Evolutionary conservation across 2,888 invertebrate genomes (phyloP).

Genomic region (Hoplodrina ambigua): DNA sequence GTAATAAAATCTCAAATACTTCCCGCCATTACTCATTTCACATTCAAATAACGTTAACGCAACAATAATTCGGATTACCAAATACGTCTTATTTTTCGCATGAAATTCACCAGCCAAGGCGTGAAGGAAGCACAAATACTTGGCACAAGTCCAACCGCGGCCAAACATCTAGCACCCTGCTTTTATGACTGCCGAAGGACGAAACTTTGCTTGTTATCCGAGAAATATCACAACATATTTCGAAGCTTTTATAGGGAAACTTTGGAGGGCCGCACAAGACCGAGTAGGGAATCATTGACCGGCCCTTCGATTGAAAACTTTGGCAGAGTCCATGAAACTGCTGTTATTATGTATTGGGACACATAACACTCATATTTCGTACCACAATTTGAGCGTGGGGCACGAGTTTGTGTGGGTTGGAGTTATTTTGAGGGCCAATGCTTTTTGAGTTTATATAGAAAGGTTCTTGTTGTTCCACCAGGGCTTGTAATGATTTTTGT

Average conservation of each 20-base stretch:
- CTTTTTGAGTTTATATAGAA: slow-evolving; percentile 5
- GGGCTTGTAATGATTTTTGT: neutral
- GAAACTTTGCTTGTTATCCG: slow-evolving; percentile 87
- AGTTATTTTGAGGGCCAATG: slow-evolving; percentile 21
- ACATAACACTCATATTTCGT: slow-evolving; percentile 52
- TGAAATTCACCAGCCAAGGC: slow-evolving; percentile 54
- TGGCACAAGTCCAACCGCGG: slow-evolving; percentile 71
- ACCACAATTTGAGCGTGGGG: slow-evolving; percentile 37
- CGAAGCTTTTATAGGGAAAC: slow-evolving; percentile 82
- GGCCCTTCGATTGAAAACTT: slow-evolving; percentile 60
- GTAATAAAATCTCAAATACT: slow-evolving; percentile 4
- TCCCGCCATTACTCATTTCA: slow-evolving; percentile 22
- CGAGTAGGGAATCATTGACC: slow-evolving; percentile 67
- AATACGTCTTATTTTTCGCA: slow-evolving; percentile 59
- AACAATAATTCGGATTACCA: slow-evolving; percentile 57
- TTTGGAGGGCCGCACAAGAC: slow-evolving; percentile 77
- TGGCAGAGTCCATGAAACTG: slow-evolving; percentile 46
- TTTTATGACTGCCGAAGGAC: slow-evolving; percentile 75
- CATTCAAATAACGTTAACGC: slow-evolving; percentile 49
- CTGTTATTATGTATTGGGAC: slow-evolving; percentile 53
- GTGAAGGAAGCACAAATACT: slow-evolving; percentile 59
- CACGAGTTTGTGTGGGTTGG: slow-evolving; percentile 19
- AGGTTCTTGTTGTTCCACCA: neutral
- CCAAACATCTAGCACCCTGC: slow-evolving; percentile 70
- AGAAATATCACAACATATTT: slow-evolving; percentile 87